Conservation (phyloP, 1,140 invertebrate genomes). For the Trichomalopsis sarcophagae region DNA sequence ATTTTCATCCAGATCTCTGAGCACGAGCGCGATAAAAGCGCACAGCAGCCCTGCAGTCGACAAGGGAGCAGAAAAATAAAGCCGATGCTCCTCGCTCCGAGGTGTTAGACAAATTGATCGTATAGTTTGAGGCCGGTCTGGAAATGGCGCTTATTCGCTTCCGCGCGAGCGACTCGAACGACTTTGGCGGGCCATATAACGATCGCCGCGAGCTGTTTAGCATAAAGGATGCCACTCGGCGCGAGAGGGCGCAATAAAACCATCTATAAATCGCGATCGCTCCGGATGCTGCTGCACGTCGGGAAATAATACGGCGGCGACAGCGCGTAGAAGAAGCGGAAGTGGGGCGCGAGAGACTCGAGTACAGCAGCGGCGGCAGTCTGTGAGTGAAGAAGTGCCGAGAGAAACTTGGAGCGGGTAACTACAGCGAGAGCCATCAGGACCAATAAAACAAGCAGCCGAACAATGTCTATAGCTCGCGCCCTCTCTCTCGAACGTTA, state of each 20-base stretch:
- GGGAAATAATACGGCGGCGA: slow-evolving; percentile 34
- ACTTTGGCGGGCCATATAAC: slow-evolving; percentile 18
- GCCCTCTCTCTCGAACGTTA: not conserved
- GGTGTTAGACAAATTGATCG: slow-evolving; percentile 56
- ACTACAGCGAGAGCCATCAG: slow-evolving; percentile 8
- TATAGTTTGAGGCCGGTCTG: slow-evolving; percentile 17
- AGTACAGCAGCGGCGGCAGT: not conserved
- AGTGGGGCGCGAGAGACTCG: slow-evolving; percentile 4
- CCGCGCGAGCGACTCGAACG: slow-evolving; percentile 35
- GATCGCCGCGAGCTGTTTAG: slow-evolving; percentile 48
- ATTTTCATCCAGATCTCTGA: not conserved
- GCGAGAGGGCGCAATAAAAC: slow-evolving; percentile 52
- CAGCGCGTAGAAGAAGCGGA: not conserved
- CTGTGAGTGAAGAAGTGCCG: slow-evolving; percentile 7
- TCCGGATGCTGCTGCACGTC: slow-evolving; percentile 40
- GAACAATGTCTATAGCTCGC: slow-evolving; percentile 18
- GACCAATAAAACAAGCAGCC: slow-evolving; percentile 54
- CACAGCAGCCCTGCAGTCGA: not conserved
- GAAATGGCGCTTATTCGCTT: slow-evolving; percentile 45
- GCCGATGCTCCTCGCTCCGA: slow-evolving; percentile 20
- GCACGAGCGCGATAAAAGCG: not conserved
- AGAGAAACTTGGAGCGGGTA: slow-evolving; percentile 9
- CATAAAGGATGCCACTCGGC: slow-evolving; percentile 39
- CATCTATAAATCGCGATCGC: slow-evolving; percentile 58
- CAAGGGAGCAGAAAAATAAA: slow-evolving; percentile 25